Percentiles rank a stretch among this genome's conserved stretches.
Evolutionary conservation across 2,113 vertebrate species (phyloP).

Genomic region (mouse (Mus musculus)): GRCm39 chr8:48057501-48058000

Average conservation of each 20-base stretch:
- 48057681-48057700: background rate
- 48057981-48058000: fast-evolving
- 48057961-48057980: background rate
- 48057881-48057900: background rate
- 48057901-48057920: background rate
- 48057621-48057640: background rate
- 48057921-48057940: background rate
- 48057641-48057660: background rate
- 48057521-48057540: background rate
- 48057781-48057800: background rate
- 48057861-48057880: background rate
- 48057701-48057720: slow-evolving; percentile 65
- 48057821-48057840: background rate
- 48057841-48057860: background rate
- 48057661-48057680: background rate
- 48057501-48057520: too few species aligned
- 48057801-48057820: background rate
- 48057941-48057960: background rate
- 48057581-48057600: background rate
- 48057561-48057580: background rate
- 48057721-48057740: background rate
- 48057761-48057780: slow-evolving; percentile 16
- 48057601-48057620: background rate
- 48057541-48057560: background rate
- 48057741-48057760: background rate